A percentile compares a stretch with the other conserved stretches of the same genome.
Conservation (phyloP, 1,140 invertebrate genomes). For the Meloidogyne exigua region DNA sequence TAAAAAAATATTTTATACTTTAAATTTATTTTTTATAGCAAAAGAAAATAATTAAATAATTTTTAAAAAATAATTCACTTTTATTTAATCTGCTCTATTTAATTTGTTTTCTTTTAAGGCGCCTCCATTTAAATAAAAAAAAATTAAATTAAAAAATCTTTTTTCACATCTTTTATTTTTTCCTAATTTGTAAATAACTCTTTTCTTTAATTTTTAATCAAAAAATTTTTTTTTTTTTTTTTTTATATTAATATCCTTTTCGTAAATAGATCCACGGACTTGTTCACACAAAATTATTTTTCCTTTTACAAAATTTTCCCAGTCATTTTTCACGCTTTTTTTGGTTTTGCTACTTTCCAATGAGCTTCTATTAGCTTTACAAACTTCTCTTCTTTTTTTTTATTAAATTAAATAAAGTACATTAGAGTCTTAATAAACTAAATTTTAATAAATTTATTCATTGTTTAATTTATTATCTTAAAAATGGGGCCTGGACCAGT, state of each 20-base stretch:
- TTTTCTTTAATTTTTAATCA: neutral
- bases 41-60: too few species aligned
- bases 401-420: slow-evolving; percentile 1
- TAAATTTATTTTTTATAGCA: too few species aligned
- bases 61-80: neutral
- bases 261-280: neutral
- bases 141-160: too few species aligned
- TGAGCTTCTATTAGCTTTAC: neutral
- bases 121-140: too few species aligned
- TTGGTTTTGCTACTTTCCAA: neutral
- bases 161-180: neutral
- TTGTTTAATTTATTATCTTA: too few species aligned
- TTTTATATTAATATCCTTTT: neutral
- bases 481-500: too few species aligned
- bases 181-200: neutral
- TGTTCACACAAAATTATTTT: neutral
- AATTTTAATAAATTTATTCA: too few species aligned
- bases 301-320: neutral
- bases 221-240: neutral
- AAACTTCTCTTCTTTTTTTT: neutral
- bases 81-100: neutral
- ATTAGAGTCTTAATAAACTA: neutral
- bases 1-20: too few species aligned
- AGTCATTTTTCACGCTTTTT: neutral
- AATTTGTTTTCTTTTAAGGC: neutral